A percentile compares a stretch with the other conserved stretches of the same genome.
Conservation (phyloP, 2,797 vertebrate species). For the Malacoraja senta region DNA sequence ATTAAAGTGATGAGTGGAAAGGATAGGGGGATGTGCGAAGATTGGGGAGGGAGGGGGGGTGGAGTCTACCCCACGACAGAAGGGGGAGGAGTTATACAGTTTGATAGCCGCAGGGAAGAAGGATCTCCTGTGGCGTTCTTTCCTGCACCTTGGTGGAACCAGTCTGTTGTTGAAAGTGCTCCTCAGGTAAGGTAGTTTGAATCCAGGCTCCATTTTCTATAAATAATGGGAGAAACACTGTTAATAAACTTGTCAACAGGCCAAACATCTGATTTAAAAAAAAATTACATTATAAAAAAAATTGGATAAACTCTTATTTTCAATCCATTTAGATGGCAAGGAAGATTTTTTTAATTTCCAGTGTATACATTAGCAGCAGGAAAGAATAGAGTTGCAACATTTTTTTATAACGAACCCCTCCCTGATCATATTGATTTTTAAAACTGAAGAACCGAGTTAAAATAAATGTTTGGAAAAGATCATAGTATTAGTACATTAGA, state of each 20-base stretch:
- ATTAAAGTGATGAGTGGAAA: no score
- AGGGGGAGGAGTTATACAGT: no score
- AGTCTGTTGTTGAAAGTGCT: no score
- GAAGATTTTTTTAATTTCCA: background rate
- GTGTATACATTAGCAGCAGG: background rate
- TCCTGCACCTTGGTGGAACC: no score
- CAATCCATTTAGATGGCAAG: background rate
- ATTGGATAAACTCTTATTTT: background rate
- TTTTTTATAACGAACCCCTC: background rate
- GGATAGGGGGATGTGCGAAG: no score
- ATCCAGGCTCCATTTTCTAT: background rate
- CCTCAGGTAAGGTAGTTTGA: background rate
- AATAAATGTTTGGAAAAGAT: background rate
- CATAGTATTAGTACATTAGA: background rate
- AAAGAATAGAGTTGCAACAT: background rate
- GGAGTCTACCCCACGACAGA: no score
- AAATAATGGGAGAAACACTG: background rate
- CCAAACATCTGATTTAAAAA: background rate
- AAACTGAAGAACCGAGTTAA: background rate
- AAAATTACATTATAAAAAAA: background rate
- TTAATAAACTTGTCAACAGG: background rate
- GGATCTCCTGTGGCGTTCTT: no score
- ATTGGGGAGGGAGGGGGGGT: no score
- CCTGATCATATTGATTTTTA: background rate
- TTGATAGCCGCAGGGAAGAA: no score